These are phyloP conservation scores for Gopherus evgoodei DNA, from an alignment of 2,113 vertebrate genomes.

Conservation along the genomic window DNA sequence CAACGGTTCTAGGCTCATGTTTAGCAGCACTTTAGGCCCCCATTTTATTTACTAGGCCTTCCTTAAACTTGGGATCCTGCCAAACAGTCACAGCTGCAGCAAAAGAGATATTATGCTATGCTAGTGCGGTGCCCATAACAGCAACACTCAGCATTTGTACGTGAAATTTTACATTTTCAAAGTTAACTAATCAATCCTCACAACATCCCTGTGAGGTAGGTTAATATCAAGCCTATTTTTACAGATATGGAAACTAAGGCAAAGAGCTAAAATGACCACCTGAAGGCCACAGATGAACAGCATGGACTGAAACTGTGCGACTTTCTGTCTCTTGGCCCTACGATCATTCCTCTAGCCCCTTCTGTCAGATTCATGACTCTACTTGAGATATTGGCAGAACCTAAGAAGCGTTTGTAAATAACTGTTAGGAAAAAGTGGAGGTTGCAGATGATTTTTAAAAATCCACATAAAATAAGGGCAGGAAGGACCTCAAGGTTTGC, in stretches of 20 bases:
- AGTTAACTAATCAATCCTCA: slow-evolving; percentile 22
- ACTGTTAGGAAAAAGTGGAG: neutral
- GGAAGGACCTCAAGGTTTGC: neutral
- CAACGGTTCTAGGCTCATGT: neutral
- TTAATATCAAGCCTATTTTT: slow-evolving; percentile 35
- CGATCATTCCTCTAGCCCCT: neutral
- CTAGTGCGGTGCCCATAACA: neutral
- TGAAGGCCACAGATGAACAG: slow-evolving; percentile 24
- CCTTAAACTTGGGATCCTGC: neutral
- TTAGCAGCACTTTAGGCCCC: slow-evolving; percentile 5
- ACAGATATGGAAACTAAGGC: slow-evolving; percentile 41
- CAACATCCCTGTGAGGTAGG: slow-evolving; percentile 58
- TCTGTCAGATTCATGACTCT: slow-evolving; percentile 4
- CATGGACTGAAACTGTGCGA: neutral
- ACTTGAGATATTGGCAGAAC: slow-evolving; percentile 28
- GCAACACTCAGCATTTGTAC: neutral
- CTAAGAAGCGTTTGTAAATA: slow-evolving; percentile 1
- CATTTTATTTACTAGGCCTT: neutral
- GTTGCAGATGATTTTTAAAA: neutral
- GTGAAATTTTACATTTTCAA: slow-evolving; percentile 26
- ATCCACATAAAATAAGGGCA: slow-evolving; percentile 11
- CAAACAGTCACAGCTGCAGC: slow-evolving; percentile 22
- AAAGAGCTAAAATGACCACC: neutral
- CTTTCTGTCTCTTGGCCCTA: neutral
- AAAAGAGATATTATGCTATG: neutral